Conservation (phyloP, 2,888 invertebrate species). For the Lypha dubia region DNA sequence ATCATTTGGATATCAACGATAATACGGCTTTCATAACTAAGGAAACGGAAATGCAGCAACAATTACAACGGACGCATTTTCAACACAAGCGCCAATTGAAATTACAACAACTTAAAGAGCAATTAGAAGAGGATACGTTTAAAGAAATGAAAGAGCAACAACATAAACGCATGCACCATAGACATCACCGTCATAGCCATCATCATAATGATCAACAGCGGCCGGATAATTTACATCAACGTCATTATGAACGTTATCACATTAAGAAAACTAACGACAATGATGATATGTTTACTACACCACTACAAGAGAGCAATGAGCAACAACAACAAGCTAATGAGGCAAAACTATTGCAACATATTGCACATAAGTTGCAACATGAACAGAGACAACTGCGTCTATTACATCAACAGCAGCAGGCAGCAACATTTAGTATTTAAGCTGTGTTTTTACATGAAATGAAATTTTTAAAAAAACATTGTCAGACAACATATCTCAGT, state of each 20-base stretch:
- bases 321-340: slow-evolving; percentile 60
- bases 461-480: slow-evolving; percentile 37
- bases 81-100: slow-evolving; percentile 65
- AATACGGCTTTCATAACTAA: slow-evolving; percentile 65
- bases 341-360: slow-evolving; percentile 62
- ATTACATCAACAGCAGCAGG: slow-evolving; percentile 61
- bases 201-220: slow-evolving; percentile 29
- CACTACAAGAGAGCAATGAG: slow-evolving; percentile 29
- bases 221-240: slow-evolving; percentile 6
- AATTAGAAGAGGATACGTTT: slow-evolving; percentile 47
- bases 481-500: slow-evolving; percentile 69
- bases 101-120: slow-evolving; percentile 65
- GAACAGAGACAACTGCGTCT: slow-evolving; percentile 64
- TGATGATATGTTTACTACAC: slow-evolving; percentile 1
- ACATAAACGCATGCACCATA: slow-evolving; percentile 64
- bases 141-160: slow-evolving; percentile 42
- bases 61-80: slow-evolving; percentile 54
- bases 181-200: slow-evolving; percentile 55
- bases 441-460: slow-evolving; percentile 34
- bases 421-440: slow-evolving; percentile 60
- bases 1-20: slow-evolving; percentile 76
- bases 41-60: slow-evolving; percentile 69
- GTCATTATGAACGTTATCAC: slow-evolving; percentile 22
- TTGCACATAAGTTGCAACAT: slow-evolving; percentile 63
- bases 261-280: neutral